phyloP scores from a whole-genome alignment of 2,888 invertebrate genomes.

The Tromatobia lineatoria region DNA sequence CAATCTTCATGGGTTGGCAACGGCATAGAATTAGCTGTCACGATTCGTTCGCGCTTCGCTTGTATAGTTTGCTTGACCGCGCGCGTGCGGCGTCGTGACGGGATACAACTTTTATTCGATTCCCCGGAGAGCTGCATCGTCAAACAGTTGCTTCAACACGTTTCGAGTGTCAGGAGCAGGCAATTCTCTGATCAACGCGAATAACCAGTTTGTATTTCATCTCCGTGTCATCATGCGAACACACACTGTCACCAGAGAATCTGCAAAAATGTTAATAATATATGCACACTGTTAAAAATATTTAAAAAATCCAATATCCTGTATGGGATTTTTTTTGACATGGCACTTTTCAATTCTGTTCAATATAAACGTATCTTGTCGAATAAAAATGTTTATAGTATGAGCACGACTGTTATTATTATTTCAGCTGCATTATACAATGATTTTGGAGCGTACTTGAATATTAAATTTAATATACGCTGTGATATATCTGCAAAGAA shows the following conservation, averaged over 20 bases:
- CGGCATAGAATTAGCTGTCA: constrained; percentile 15
- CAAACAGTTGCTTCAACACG: neutral
- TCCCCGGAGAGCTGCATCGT: neutral
- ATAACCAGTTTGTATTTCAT: neutral
- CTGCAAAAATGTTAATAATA: neutral
- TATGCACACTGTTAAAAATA: too few relatives aligned
- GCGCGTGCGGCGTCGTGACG: neutral
- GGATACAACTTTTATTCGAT: neutral
- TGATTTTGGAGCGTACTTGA: too few relatives aligned
- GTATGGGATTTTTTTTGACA: too few relatives aligned
- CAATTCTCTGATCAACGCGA: neutral
- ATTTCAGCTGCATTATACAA: too few relatives aligned
- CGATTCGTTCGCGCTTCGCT: constrained; percentile 17
- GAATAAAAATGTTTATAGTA: too few relatives aligned
- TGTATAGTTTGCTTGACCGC: neutral
- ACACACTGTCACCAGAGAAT: neutral
- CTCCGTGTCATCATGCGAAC: neutral
- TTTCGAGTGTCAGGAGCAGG: too few relatives aligned
- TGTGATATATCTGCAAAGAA: too few relatives aligned
- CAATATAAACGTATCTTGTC: too few relatives aligned
- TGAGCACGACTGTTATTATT: too few relatives aligned
- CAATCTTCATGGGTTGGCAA: neutral
- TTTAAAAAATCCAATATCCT: too few relatives aligned
- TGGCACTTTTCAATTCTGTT: too few relatives aligned
- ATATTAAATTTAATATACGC: too few relatives aligned